Conservation (phyloP, 2,113 vertebrate genomes). For the Siphamia tubifer region DNA sequence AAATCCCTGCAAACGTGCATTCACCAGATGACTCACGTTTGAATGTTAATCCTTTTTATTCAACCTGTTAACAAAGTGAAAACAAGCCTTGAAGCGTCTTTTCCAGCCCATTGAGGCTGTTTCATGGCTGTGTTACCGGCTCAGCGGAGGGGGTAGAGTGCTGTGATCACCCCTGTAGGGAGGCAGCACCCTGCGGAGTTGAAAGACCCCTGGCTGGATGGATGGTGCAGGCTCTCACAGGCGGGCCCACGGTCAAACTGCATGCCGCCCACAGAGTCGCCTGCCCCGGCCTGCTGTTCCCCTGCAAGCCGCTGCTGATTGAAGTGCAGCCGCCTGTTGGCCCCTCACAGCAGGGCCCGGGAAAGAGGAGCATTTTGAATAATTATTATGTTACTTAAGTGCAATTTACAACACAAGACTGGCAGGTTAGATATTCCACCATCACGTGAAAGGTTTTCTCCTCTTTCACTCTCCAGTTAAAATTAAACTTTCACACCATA, state of each 20-base stretch:
- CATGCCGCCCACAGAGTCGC: slow-evolving; percentile 67
- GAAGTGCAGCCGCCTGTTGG: slow-evolving; percentile 75
- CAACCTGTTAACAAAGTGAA: slow-evolving; percentile 63
- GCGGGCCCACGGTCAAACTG: slow-evolving; percentile 49
- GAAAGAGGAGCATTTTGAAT: slow-evolving; percentile 67
- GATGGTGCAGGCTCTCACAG: slow-evolving; percentile 11
- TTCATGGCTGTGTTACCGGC: slow-evolving; percentile 48
- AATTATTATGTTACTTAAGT: slow-evolving; percentile 80
- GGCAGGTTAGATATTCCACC: slow-evolving; percentile 35
- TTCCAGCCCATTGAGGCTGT: slow-evolving; percentile 59
- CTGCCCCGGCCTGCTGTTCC: slow-evolving; percentile 57
- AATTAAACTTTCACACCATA: slow-evolving; percentile 55
- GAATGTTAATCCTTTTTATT: slow-evolving; percentile 56
- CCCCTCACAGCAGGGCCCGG: slow-evolving; percentile 66
- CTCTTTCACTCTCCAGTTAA: slow-evolving; percentile 7
- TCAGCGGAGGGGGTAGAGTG: slow-evolving; percentile 42
- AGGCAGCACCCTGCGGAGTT: slow-evolving; percentile 68
- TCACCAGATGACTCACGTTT: slow-evolving; percentile 35
- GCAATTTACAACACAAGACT: slow-evolving; percentile 81
- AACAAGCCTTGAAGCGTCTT: slow-evolving; percentile 43
- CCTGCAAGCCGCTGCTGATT: slow-evolving; percentile 67
- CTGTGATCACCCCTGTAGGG: slow-evolving; percentile 75
- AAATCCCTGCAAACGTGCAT: not conserved
- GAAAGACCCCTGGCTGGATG: slow-evolving; percentile 60
- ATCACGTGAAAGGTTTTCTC: slow-evolving; percentile 23